phyloP scores from a whole-genome alignment of 2,797 vertebrate genomes.

The Tokudaia muenninki region DNA sequence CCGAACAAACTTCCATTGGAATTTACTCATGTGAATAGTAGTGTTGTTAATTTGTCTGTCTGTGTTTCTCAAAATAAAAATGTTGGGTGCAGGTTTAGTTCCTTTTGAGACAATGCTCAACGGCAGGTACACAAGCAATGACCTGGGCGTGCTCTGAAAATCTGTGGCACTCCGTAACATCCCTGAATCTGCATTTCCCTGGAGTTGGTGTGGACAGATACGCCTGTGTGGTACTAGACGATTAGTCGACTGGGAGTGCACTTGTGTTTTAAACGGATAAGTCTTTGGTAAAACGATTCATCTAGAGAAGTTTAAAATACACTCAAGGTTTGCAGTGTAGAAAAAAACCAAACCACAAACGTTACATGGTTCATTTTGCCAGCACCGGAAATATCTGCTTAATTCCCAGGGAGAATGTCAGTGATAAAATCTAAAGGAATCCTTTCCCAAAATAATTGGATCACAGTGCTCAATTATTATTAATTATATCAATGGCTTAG shows the following conservation, averaged over 20 bases:
- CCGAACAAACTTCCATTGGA: conserved; percentile 43
- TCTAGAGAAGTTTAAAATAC: conserved; percentile 14
- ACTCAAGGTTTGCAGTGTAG: not conserved
- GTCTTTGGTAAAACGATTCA: not conserved
- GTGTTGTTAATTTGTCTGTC: not conserved
- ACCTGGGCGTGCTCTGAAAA: not conserved
- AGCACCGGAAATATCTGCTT: not conserved
- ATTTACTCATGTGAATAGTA: conserved; percentile 29
- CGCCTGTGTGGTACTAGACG: not conserved
- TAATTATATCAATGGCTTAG: not conserved
- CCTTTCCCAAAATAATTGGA: too few relatives aligned
- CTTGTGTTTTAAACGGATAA: not conserved
- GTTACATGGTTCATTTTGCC: not conserved
- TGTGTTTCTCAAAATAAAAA: conserved; percentile 63
- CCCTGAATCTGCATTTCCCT: not conserved
- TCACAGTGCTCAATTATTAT: not conserved
- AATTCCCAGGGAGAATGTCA: not conserved
- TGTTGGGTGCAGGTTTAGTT: not conserved
- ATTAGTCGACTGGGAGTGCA: not conserved
- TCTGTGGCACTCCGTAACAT: not conserved
- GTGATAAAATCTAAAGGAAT: not conserved
- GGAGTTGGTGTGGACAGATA: not conserved
- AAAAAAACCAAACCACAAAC: not conserved
- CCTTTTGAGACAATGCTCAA: not conserved
- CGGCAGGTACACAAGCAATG: not conserved